These are phyloP conservation scores for Notodonta ziczac DNA, from an alignment of 2,888 invertebrate genomes.

Conservation along the genomic window DNA sequence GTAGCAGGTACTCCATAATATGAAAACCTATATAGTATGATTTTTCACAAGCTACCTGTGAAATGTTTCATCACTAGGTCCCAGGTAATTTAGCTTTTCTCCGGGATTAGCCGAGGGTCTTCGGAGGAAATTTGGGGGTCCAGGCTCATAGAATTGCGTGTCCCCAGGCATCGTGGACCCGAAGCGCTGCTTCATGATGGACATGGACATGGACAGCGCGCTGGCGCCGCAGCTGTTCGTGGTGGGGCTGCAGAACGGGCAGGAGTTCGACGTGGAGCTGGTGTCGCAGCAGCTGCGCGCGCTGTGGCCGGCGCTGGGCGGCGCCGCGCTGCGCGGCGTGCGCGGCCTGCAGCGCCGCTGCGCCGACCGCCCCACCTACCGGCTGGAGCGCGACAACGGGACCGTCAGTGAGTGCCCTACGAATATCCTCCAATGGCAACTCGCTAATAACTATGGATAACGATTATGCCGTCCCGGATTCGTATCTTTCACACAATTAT, in stretches of 20 bases:
- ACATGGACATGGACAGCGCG: constrained; percentile 90
- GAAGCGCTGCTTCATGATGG: constrained; percentile 95
- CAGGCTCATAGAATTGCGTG: background rate
- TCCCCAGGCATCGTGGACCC: constrained; percentile 89
- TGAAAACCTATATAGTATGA: no score
- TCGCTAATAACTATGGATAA: no score
- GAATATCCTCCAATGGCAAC: background rate
- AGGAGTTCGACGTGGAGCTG: constrained; percentile 91
- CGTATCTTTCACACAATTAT: no score
- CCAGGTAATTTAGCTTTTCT: no score
- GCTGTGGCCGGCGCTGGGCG: constrained; percentile 84
- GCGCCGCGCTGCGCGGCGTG: constrained; percentile 12
- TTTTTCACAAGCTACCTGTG: no score
- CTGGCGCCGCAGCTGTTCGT: constrained; percentile 86
- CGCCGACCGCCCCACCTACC: constrained; percentile 88
- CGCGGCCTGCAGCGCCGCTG: constrained; percentile 82
- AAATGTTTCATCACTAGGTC: no score
- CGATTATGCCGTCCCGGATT: no score
- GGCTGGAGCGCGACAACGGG: constrained; percentile 86
- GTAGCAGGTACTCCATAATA: no score
- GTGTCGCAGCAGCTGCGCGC: constrained; percentile 90
- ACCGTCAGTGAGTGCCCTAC: constrained; percentile 83
- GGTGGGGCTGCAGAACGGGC: constrained; percentile 89
- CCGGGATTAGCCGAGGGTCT: no score
- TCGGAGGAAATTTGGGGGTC: no score